Evolutionary conservation across 1,140 invertebrate genomes (phyloP), one percentile per base, ranked within the genome.

Genomic region (Trinorchestia longiramus): DNA sequence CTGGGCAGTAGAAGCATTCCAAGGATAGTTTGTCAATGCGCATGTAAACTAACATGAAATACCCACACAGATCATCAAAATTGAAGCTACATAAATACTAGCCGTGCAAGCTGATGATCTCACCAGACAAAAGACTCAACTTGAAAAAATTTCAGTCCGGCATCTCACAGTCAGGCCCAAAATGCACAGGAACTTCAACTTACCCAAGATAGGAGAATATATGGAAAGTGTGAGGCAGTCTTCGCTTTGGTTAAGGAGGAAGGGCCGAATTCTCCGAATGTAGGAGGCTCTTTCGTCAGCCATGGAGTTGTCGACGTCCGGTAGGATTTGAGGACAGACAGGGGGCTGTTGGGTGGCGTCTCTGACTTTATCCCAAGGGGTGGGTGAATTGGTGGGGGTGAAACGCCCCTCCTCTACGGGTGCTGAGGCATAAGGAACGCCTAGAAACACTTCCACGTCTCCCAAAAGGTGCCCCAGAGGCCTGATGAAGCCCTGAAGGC

Each of bases 141-240:
- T 19, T 1, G 28, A 77, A 36, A 77, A 28, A 77, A 77, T 77
- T 77, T 11, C 11, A 77, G 62, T 36, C 62, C 15, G 3, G 62
- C 11, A 77, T 77, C 62, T 11, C 36, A 36, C 15, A 77, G 28
- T 77, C 1, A 77, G 62, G 15, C 8, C 62, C 62, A 23, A 36
- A 36, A 36, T 36, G 62, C 15, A 23, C 11, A 77, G 28, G 62
- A 36, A 77, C 62, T 77, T 77, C 62, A 77, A 95, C 96, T 96
- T 57, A 97, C 96, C 96, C 95, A 96, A 96, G 41, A 96, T 98
- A 3, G 99, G 99, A 36, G 99, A 98, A 97, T 99, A 99, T 97
- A 99, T 98, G 97, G 99, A 99, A 97, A 99, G 98, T 97, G 99
- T 99, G 43, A 99, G 98, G 97, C 99, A 99, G 97, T 99, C 99